These are phyloP conservation scores for Cirrhinus molitorella DNA, from an alignment of 2,797 vertebrate genomes.

Conservation along the genomic window DNA sequence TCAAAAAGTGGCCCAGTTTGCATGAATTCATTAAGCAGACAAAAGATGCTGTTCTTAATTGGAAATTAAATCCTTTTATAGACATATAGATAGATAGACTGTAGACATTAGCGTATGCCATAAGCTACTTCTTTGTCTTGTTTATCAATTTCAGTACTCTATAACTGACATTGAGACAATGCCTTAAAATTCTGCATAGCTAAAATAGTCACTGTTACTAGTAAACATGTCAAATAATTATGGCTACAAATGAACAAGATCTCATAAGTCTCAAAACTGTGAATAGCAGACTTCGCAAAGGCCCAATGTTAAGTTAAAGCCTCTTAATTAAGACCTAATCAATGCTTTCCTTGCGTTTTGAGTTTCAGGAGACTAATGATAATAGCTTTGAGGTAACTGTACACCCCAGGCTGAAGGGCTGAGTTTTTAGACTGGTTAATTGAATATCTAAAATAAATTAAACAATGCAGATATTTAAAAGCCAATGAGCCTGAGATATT, in stretches of 20 bases:
- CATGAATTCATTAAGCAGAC: not conserved
- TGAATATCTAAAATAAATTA: not conserved
- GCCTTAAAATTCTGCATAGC: not conserved
- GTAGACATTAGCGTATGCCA: not conserved
- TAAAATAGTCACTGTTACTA: conserved; percentile 24
- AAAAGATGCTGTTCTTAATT: not conserved
- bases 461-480: not conserved
- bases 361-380: conserved; percentile 48
- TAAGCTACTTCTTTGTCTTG: not conserved
- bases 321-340: conserved; percentile 55
- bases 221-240: conserved; percentile 32
- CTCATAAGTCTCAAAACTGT: conserved; percentile 29
- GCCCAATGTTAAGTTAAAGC: conserved; percentile 21
- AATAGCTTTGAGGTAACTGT: conserved; percentile 41
- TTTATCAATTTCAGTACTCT: too few relatives aligned
- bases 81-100: too few relatives aligned
- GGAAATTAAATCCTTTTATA: not conserved
- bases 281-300: not conserved
- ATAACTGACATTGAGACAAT: not conserved
- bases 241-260: conserved; percentile 43
- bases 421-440: conserved; percentile 3
- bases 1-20: not conserved
- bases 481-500: not conserved
- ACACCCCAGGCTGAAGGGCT: conserved; percentile 19
- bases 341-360: conserved; percentile 47